Conservation (phyloP, 2,113 vertebrate species). For the Corythaixoides concolor region DNA sequence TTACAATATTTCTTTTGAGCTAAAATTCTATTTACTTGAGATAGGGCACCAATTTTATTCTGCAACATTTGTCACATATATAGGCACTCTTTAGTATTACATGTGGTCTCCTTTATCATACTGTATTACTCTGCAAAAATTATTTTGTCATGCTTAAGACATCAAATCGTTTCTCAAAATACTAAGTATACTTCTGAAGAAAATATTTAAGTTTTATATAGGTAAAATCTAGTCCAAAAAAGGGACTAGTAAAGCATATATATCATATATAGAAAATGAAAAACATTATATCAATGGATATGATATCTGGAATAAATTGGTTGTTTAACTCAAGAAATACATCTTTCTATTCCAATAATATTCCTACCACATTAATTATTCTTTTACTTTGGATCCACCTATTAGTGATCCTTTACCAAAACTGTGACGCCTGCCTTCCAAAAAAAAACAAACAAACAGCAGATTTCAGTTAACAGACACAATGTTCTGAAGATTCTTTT, state of each 20-base stretch:
- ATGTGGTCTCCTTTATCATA: not conserved
- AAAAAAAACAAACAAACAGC: not conserved
- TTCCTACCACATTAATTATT: not conserved
- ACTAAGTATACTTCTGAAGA: not conserved
- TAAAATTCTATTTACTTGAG: not conserved
- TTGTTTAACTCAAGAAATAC: not conserved
- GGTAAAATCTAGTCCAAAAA: not conserved
- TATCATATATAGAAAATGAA: not conserved
- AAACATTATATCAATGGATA: not conserved
- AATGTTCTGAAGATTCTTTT: not conserved
- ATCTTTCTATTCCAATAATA: not conserved
- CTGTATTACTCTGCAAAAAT: not conserved
- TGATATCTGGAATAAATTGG: not conserved
- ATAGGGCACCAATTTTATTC: not conserved
- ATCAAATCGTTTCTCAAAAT: not conserved
- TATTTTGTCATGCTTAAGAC: not conserved
- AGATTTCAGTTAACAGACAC: not conserved
- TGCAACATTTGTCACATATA: fast-evolving
- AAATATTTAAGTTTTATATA: not conserved
- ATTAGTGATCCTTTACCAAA: not conserved
- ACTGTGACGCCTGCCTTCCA: not conserved
- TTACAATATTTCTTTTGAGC: not conserved
- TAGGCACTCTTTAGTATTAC: not conserved
- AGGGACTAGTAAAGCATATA: not conserved
- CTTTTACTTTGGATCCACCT: not conserved